A percentile compares a stretch with the other conserved stretches of the same genome.
phyloP scores from a whole-genome alignment of 2,797 vertebrate species.

The Pseudochromis fuscus region DNA sequence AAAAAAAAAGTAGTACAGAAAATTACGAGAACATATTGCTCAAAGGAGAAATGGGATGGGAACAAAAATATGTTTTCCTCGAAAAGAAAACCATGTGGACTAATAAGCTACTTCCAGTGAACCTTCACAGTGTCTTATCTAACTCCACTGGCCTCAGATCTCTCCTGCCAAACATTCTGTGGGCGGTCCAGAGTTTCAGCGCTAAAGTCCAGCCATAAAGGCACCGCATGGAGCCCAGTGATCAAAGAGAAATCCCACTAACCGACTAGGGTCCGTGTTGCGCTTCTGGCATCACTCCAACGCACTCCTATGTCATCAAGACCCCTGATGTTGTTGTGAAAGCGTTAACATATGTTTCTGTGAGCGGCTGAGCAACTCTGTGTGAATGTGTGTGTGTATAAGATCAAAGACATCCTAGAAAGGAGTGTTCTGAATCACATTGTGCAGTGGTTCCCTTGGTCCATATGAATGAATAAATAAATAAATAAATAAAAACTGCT shows the following conservation, averaged over 20 bases:
- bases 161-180: slow-evolving; percentile 60
- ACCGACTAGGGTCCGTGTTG: slow-evolving; percentile 41
- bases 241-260: slow-evolving; percentile 73
- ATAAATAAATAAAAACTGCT: background rate
- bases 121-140: slow-evolving; percentile 50
- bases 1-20: background rate
- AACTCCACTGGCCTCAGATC: slow-evolving; percentile 48
- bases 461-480: too few species aligned
- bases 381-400: slow-evolving; percentile 8
- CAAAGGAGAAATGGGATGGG: background rate
- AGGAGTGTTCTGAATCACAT: slow-evolving; percentile 4
- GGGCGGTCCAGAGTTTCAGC: slow-evolving; percentile 55
- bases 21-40: background rate
- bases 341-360: slow-evolving; percentile 45
- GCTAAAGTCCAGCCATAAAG: slow-evolving; percentile 52
- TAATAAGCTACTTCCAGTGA: slow-evolving; percentile 40
- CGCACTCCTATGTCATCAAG: slow-evolving; percentile 49
- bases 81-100: slow-evolving; percentile 12
- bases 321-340: slow-evolving; percentile 58
- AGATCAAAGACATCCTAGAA: slow-evolving; percentile 51
- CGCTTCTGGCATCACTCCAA: slow-evolving; percentile 66
- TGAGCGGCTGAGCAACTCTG: slow-evolving; percentile 4
- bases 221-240: slow-evolving; percentile 54
- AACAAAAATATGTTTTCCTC: slow-evolving; percentile 30
- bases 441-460: background rate